Evolutionary conservation across 1,140 invertebrate species (phyloP).

Genomic region (Drosophila sp.): DNA sequence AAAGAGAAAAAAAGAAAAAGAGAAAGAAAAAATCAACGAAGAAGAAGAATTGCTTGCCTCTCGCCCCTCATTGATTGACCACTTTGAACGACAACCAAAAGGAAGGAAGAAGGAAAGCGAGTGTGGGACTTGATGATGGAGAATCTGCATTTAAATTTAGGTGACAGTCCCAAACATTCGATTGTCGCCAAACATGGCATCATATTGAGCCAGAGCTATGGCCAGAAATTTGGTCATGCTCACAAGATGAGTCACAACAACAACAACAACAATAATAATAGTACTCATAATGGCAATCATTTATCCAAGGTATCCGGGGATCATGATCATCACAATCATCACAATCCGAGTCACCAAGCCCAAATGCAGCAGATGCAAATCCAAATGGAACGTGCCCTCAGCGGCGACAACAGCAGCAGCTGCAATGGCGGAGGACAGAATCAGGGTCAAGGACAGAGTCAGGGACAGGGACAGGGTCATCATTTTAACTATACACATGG

Average conservation of each 20-base stretch:
- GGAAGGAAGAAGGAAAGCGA: neutral
- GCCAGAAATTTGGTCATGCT: conserved; percentile 2
- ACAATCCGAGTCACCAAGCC: conserved; percentile 3
- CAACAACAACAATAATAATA: neutral
- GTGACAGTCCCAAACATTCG: conserved; percentile 22
- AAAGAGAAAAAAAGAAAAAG: neutral
- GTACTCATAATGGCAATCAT: neutral
- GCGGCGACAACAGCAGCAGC: neutral
- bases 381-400: conserved; percentile 8
- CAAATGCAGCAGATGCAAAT: conserved; percentile 18
- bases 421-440: neutral
- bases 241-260: neutral
- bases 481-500: conserved; percentile 10
- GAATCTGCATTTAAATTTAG: conserved; percentile 41
- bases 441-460: conserved; percentile 23
- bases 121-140: conserved; percentile 21
- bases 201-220: conserved; percentile 26
- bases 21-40: neutral
- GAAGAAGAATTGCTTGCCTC: too few relatives aligned
- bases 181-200: conserved; percentile 12
- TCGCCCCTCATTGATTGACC: too few relatives aligned
- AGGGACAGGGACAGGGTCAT: conserved; percentile 16
- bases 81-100: neutral
- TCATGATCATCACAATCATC: neutral
- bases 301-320: too few relatives aligned